Evolutionary conservation across 2,888 invertebrate species (phyloP), one percentile per base, ranked within the genome.

Genomic region (Mystacides longicornis): DNA sequence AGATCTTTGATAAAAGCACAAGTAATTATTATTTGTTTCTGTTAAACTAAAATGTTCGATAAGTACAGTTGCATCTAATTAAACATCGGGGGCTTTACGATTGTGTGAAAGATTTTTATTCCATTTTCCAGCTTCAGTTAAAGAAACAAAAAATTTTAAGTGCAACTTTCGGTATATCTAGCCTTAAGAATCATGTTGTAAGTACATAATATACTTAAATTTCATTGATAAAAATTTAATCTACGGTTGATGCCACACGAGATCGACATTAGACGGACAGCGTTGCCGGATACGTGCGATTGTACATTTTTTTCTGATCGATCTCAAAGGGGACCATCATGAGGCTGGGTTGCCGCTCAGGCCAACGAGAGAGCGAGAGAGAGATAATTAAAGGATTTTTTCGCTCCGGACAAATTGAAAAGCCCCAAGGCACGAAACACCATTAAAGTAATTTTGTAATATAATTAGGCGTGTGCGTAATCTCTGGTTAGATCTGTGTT

Each of bases 331-430:
- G 22, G 19, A 11, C 16, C 9, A 43, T n/a, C n/a, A n/a, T n/a
- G n/a, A n/a, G 9, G 49, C 54, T 20, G 27, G 9, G 54, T 54
- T 54, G 54, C 49, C 49, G 18, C n/a, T n/a, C n/a, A n/a, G n/a
- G n/a, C n/a, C n/a, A n/a, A n/a, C n/a, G 54, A 1, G 18, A 23
- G 45, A 22, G 54, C 49, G 49, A 49, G 49, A 54, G 50, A 54
- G 49, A 54, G 49, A 54, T 49, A 54, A 54, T 54, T 54, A 54
- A 54, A 50, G 54, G 54, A 54, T 50, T 54, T 53, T 54, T 54
- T 54, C 54, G 54, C 54, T 54, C 23, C 54, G 54, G 49, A 54
- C 49, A 54, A 54, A 54, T 54, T 54, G 54, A 54, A 54, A 22
- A 27, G 54, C 54, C 49, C 31, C 21, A 19, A 49, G 54, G 54